phyloP scores from a whole-genome alignment of 2,888 invertebrate species.

The Eudasyphora cyanicolor region DNA sequence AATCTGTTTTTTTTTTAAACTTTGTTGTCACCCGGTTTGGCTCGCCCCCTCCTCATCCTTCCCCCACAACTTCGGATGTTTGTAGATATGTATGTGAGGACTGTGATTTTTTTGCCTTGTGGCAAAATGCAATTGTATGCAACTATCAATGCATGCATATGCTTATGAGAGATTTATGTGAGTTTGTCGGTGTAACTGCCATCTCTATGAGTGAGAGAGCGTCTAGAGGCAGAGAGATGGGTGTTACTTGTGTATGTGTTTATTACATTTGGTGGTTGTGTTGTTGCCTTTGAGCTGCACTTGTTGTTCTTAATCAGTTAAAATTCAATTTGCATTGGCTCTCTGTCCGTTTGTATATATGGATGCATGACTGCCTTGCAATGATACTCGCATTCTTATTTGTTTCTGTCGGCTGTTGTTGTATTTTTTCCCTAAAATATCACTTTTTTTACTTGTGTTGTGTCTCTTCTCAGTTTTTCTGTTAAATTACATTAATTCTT shows the following conservation, averaged over 20 bases:
- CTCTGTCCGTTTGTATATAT: not conserved
- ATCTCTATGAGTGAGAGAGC: not conserved
- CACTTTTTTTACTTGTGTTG: not conserved
- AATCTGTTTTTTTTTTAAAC: too few relatives aligned
- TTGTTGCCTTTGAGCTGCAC: slow-evolving; percentile 46
- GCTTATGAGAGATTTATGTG: not conserved
- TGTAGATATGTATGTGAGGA: not conserved
- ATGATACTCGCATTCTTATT: slow-evolving; percentile 30
- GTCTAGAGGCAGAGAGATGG: too few relatives aligned
- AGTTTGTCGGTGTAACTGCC: not conserved
- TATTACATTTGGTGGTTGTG: too few relatives aligned
- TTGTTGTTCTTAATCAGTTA: slow-evolving; percentile 58
- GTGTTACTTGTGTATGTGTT: not conserved
- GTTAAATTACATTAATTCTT: slow-evolving; percentile 58
- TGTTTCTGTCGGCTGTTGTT: not conserved
- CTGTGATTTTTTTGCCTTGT: slow-evolving; percentile 13
- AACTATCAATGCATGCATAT: not conserved
- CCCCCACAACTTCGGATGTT: not conserved
- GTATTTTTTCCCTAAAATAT: slow-evolving; percentile 27
- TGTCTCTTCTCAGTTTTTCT: not conserved
- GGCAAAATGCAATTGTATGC: slow-evolving; percentile 5
- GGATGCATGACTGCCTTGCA: too few relatives aligned
- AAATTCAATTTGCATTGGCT: slow-evolving; percentile 57
- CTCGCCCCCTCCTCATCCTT: slow-evolving; percentile 13
- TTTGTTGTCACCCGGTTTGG: not conserved